A percentile compares a stretch with the other conserved stretches of the same genome.
phyloP scores from a whole-genome alignment of 1,140 invertebrate species.

The Thereuonema tuberculata region DNA sequence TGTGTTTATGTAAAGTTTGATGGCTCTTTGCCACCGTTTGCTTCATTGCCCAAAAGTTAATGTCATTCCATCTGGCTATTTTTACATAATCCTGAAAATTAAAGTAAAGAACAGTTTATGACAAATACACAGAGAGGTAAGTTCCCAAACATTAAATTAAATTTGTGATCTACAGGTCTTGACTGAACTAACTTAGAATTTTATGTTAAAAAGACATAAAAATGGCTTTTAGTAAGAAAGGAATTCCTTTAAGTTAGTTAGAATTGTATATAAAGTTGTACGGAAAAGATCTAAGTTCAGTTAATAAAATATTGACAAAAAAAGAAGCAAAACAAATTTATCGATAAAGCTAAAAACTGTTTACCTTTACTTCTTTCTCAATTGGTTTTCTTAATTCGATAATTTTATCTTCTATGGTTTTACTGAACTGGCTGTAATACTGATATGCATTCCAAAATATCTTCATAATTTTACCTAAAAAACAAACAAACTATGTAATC shows the following conservation, averaged over 20 bases:
- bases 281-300: no score
- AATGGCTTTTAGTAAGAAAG: no score
- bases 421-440: constrained; percentile 68
- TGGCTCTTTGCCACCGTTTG: constrained; percentile 75
- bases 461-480: constrained; percentile 42
- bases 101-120: constrained; percentile 10
- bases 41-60: constrained; percentile 87
- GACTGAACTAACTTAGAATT: not conserved
- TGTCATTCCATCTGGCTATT: constrained; percentile 89
- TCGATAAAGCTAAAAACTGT: not conserved
- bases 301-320: no score
- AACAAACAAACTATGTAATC: no score
- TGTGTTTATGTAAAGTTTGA: constrained; percentile 67
- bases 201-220: no score
- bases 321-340: no score
- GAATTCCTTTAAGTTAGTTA: no score
- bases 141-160: constrained; percentile 10
- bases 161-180: not conserved
- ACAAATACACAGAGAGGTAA: constrained; percentile 14
- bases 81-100: constrained; percentile 65
- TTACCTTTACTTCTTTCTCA: constrained; percentile 68
- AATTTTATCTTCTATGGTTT: constrained; percentile 47
- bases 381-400: constrained; percentile 55
- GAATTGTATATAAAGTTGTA: no score
- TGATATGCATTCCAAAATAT: constrained; percentile 71